phyloP scores from a whole-genome alignment of 2,888 invertebrate genomes.

The Nephrotoma flavescens region DNA sequence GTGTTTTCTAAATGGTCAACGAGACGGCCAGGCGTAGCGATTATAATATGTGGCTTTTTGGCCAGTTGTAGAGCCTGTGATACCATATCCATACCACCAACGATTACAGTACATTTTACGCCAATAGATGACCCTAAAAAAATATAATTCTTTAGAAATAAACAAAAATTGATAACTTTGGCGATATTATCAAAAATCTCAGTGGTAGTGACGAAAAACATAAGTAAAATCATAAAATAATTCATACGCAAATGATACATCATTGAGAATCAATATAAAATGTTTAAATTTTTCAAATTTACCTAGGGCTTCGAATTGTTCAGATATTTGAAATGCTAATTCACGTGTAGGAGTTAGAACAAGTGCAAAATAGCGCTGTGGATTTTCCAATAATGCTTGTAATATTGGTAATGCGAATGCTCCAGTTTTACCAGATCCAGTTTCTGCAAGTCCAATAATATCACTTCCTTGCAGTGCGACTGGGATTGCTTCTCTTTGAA shows the following conservation, averaged over 20 bases:
- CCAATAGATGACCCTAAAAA: slow-evolving; percentile 68
- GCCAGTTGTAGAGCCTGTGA: slow-evolving; percentile 80
- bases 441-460: slow-evolving; percentile 51
- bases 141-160: background rate
- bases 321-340: slow-evolving; percentile 94
- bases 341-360: slow-evolving; percentile 94
- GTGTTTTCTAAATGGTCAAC: slow-evolving; percentile 96
- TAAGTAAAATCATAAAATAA: slow-evolving; percentile 5
- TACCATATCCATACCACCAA: slow-evolving; percentile 98
- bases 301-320: slow-evolving; percentile 96
- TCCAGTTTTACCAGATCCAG: slow-evolving; percentile 80
- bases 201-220: slow-evolving; percentile 29
- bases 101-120: slow-evolving; percentile 89
- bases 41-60: slow-evolving; percentile 93
- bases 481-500: slow-evolving; percentile 89
- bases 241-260: background rate
- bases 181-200: slow-evolving; percentile 15
- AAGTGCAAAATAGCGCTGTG: slow-evolving; percentile 86
- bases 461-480: slow-evolving; percentile 74
- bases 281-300: slow-evolving; percentile 18
- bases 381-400: slow-evolving; percentile 76
- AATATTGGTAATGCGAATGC: slow-evolving; percentile 95
- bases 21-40: slow-evolving; percentile 91
- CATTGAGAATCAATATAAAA: too few species aligned
- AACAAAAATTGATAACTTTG: background rate